phyloP scores from a whole-genome alignment of 2,888 invertebrate species.

The Lucinisca nassula region DNA sequence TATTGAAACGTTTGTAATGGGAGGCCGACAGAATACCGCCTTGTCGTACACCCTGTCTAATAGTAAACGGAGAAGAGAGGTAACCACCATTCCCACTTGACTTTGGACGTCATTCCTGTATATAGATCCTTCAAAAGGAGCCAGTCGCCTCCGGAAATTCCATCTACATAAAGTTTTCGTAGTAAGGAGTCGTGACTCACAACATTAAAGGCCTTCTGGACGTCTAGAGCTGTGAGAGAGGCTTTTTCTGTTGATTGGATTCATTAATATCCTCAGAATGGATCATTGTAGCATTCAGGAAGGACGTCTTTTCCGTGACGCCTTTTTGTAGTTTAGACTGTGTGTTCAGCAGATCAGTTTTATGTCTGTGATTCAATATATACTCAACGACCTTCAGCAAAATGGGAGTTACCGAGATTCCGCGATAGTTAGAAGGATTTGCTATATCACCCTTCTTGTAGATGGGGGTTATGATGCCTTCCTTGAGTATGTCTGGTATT shows the following conservation, averaged over 20 bases:
- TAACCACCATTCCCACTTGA: not conserved
- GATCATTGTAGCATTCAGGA: not conserved
- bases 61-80: not conserved
- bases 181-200: not conserved
- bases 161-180: not conserved
- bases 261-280: not conserved
- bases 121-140: not conserved
- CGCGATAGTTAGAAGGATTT: not conserved
- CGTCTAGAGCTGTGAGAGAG: not conserved
- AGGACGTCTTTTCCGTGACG: not conserved
- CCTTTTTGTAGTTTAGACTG: not conserved
- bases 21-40: too few species aligned
- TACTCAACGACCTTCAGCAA: too few species aligned
- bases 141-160: not conserved
- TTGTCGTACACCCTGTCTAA: not conserved
- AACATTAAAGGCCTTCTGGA: not conserved
- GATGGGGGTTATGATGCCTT: not conserved
- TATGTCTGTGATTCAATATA: not conserved
- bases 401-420: not conserved
- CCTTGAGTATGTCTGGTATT: not conserved
- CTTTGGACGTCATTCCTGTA: not conserved
- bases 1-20: too few species aligned
- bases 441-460: not conserved
- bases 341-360: not conserved
- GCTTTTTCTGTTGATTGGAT: not conserved